Evolutionary conservation across 2,888 invertebrate genomes (phyloP).

Genomic region (Timema cristinae): DNA sequence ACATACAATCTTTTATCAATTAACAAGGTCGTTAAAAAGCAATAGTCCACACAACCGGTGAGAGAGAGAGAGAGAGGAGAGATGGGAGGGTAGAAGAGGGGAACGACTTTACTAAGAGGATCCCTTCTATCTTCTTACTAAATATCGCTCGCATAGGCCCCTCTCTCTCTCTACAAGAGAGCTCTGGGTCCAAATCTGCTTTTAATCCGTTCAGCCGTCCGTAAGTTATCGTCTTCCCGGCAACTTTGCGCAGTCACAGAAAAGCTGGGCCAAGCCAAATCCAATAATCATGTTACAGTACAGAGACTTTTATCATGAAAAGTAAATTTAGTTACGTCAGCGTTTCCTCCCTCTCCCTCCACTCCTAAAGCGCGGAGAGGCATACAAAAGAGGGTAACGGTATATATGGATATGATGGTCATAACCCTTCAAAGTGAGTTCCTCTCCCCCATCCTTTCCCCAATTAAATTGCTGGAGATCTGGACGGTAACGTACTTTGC

Average conservation of each 20-base stretch:
- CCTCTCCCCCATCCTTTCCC: no score
- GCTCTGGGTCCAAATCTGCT: constrained; percentile 18
- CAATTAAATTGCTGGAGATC: no score
- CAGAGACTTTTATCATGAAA: constrained; percentile 15
- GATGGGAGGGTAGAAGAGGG: not conserved
- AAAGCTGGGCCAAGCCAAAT: constrained; percentile 18
- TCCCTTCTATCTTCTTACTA: constrained; percentile 14
- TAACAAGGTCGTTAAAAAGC: constrained; percentile 15
- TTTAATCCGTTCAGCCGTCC: constrained; percentile 18
- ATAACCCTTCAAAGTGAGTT: not conserved
- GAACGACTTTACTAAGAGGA: not conserved
- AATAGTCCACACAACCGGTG: constrained; percentile 11
- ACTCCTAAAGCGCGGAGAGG: no score
- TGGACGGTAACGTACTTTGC: no score
- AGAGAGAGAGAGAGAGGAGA: not conserved
- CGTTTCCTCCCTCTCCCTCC: not conserved
- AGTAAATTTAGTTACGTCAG: constrained; percentile 8
- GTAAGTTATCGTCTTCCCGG: constrained; percentile 16
- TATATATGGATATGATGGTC: not conserved
- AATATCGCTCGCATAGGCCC: constrained; percentile 5
- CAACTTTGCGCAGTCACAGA: not conserved
- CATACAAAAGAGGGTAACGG: no score
- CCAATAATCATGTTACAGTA: constrained; percentile 12
- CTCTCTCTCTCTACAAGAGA: not conserved
- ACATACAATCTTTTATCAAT: constrained; percentile 12